These are phyloP conservation scores for Prochilodus magdalenae DNA, from an alignment of 2,113 vertebrate genomes.

Conservation along the genomic window DNA sequence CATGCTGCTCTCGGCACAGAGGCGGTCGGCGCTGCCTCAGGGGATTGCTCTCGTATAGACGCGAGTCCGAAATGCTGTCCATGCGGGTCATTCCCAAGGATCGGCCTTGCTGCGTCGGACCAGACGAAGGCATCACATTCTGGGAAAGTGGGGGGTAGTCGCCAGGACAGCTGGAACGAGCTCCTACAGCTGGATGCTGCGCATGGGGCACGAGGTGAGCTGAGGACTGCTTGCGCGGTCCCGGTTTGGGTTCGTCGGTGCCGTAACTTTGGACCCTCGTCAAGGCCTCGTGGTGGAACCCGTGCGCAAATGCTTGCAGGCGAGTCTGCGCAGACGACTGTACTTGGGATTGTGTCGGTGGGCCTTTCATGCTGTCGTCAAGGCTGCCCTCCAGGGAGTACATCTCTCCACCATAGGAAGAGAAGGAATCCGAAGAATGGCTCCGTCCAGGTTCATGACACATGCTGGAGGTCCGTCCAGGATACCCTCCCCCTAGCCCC, in stretches of 20 bases:
- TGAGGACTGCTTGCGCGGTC: slow-evolving; percentile 84
- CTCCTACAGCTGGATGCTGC: slow-evolving; percentile 85
- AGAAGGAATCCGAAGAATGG: slow-evolving; percentile 93
- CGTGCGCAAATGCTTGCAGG: slow-evolving; percentile 90
- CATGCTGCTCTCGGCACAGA: slow-evolving; percentile 96
- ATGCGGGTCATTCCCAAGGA: slow-evolving; percentile 97
- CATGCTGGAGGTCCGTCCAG: slow-evolving; percentile 75
- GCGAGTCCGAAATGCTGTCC: slow-evolving; percentile 97
- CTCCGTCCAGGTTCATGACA: slow-evolving; percentile 91
- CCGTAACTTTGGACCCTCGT: slow-evolving; percentile 91
- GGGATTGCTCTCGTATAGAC: slow-evolving; percentile 95
- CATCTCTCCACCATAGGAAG: slow-evolving; percentile 92
- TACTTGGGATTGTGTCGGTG: slow-evolving; percentile 64
- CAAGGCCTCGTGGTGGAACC: slow-evolving; percentile 93
- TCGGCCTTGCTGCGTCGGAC: slow-evolving; percentile 83
- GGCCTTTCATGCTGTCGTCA: slow-evolving; percentile 89
- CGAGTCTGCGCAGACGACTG: slow-evolving; percentile 82
- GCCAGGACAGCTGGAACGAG: slow-evolving; percentile 91
- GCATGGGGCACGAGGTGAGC: slow-evolving; percentile 87
- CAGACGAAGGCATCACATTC: slow-evolving; percentile 80
- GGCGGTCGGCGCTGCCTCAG: slow-evolving; percentile 91
- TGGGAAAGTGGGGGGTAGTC: slow-evolving; percentile 89
- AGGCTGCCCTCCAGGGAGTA: slow-evolving; percentile 89
- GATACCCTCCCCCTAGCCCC: slow-evolving; percentile 44
- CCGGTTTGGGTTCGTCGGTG: slow-evolving; percentile 91